Evolutionary conservation across 2,888 invertebrate genomes (phyloP).

Genomic region (Neelides folsomi): DNA sequence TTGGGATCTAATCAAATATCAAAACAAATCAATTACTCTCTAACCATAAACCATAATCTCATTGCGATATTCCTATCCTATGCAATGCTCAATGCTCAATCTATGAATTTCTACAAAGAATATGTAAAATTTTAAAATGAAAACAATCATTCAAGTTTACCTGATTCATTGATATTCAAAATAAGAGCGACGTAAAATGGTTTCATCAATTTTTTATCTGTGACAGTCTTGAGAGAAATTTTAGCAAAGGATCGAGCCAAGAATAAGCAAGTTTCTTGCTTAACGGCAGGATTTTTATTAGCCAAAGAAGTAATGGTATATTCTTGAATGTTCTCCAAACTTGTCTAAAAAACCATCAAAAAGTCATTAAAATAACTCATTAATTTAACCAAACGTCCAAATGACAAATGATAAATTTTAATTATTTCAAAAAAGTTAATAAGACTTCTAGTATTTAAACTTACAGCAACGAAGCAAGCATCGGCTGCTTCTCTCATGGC

Average conservation of each 20-base stretch:
- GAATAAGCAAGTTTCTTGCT: conserved; percentile 73
- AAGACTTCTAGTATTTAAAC: conserved; percentile 36
- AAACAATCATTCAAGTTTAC: conserved; percentile 41
- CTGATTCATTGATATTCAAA: conserved; percentile 63
- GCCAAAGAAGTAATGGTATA: conserved; percentile 71
- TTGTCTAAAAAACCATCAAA: conserved; percentile 48
- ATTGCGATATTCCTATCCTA: neutral
- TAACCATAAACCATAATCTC: neutral
- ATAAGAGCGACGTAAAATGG: conserved; percentile 60
- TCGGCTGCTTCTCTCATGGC: conserved; percentile 82
- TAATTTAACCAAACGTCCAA: conserved; percentile 1
- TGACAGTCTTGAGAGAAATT: conserved; percentile 51
- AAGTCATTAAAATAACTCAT: neutral
- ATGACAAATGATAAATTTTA: neutral
- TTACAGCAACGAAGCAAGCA: conserved; percentile 65
- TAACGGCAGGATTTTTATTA: conserved; percentile 82
- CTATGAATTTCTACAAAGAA: neutral
- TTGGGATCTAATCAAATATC: conserved; percentile 51
- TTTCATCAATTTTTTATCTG: conserved; percentile 83
- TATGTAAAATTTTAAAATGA: neutral
- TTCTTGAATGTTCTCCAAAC: conserved; percentile 68
- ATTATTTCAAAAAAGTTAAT: neutral
- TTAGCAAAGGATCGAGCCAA: conserved; percentile 67
- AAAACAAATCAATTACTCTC: neutral
- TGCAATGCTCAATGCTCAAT: neutral